A percentile compares a stretch with the other conserved stretches of the same genome.
phyloP scores from a whole-genome alignment of 1,140 invertebrate genomes.

The Chrysomallon squamiferum region DNA sequence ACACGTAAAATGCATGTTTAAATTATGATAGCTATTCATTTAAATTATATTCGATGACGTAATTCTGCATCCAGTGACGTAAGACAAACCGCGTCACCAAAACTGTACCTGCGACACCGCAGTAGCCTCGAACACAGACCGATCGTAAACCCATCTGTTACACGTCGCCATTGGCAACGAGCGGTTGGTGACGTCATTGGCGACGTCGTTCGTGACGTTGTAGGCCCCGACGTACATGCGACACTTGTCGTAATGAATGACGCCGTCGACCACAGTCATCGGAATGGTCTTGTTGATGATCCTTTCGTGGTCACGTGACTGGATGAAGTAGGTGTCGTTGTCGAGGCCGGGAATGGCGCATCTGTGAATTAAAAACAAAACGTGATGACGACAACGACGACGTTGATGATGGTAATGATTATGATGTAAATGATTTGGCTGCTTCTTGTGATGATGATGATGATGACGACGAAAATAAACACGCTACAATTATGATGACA shows the following conservation, averaged over 20 bases:
- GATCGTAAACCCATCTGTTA: constrained; percentile 40
- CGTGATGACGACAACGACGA: no score
- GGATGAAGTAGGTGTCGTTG: constrained; percentile 37
- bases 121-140: constrained; percentile 24
- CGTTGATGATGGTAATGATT: no score
- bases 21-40: no score
- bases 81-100: no score
- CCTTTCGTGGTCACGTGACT: constrained; percentile 18
- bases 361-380: constrained; percentile 17
- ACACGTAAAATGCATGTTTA: no score
- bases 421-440: no score
- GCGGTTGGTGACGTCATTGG: constrained; percentile 7
- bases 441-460: no score
- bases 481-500: no score
- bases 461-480: no score
- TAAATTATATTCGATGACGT: no score
- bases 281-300: constrained; percentile 31
- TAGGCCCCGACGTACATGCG: constrained; percentile 4
- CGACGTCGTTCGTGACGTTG: background rate
- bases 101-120: constrained; percentile 28
- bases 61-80: no score
- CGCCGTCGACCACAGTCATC: background rate
- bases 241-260: constrained; percentile 22
- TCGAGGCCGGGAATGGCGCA: constrained; percentile 38
- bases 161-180: constrained; percentile 18